Conservation (phyloP, 2,797 vertebrate species). For the Catharus ustulatus region DNA sequence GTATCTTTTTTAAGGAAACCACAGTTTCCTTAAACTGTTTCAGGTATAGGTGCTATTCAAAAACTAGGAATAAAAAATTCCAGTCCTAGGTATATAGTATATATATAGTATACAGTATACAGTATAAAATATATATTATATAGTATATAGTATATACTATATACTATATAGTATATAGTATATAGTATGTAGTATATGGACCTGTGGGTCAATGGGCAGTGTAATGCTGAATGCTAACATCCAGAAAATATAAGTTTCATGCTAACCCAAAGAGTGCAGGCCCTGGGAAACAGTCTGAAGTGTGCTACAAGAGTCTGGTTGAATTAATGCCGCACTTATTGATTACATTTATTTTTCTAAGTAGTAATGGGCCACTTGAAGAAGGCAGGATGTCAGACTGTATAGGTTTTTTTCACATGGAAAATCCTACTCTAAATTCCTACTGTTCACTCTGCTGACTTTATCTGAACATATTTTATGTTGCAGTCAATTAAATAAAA, state of each 20-base stretch:
- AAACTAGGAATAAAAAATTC: neutral
- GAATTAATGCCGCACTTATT: neutral
- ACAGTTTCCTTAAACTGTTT: neutral
- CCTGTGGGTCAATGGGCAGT: neutral
- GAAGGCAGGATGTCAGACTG: neutral
- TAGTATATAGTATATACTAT: too few species aligned
- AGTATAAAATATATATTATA: too few species aligned
- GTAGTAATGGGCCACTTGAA: neutral
- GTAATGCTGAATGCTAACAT: neutral
- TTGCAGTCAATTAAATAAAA: neutral
- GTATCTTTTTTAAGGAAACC: too few species aligned
- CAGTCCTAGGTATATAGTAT: neutral
- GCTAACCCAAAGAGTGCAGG: neutral
- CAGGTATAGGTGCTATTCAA: neutral
- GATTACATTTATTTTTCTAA: neutral
- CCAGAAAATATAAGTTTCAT: neutral
- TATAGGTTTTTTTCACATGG: neutral
- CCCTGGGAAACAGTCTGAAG: neutral
- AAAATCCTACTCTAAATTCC: neutral
- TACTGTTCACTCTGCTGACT: neutral
- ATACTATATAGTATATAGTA: too few species aligned
- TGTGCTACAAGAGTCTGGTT: neutral
- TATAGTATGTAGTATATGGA: neutral
- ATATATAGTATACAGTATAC: too few species aligned
- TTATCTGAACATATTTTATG: neutral